Percentiles rank a stretch among this genome's conserved stretches.
phyloP scores from a whole-genome alignment of 2,113 vertebrate species.

The Lanius collurio region DNA sequence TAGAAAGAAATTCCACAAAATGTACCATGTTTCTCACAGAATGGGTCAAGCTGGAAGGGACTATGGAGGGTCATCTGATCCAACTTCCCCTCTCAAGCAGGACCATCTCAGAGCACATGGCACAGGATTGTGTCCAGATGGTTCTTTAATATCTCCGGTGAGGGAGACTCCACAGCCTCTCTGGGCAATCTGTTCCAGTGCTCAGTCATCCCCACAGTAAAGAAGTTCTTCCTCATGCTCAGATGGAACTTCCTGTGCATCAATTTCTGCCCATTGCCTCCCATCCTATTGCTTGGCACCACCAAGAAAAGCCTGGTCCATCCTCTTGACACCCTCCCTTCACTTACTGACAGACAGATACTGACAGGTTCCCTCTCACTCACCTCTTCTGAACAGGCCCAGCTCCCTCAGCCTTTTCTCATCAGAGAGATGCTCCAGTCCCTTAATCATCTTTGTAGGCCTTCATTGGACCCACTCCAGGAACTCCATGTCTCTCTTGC shows the following conservation, averaged over 20 bases:
- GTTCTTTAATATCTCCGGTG: not conserved
- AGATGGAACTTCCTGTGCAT: not conserved
- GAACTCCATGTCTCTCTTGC: not conserved
- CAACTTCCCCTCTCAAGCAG: not conserved
- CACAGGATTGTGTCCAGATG: not conserved
- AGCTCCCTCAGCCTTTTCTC: not conserved
- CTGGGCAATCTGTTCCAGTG: not conserved
- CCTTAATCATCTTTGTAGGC: not conserved
- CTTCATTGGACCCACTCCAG: not conserved
- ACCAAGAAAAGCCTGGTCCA: not conserved
- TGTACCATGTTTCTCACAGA: not conserved
- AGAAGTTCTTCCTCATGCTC: not conserved
- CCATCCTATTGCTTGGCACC: not conserved
- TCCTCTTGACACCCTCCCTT: not conserved
- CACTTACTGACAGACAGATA: not conserved
- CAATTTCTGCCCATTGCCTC: not conserved
- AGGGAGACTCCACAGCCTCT: not conserved
- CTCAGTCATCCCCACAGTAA: not conserved
- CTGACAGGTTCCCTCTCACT: not conserved
- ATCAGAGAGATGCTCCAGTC: not conserved
- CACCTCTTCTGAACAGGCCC: not conserved
- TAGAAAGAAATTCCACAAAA: not conserved
- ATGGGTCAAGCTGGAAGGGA: not conserved
- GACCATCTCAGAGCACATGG: accelerated
- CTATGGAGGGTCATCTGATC: not conserved